A percentile compares a stretch with the other conserved stretches of the same genome.
These are phyloP conservation scores for Megaleporinus macrocephalus DNA, from an alignment of 2,113 vertebrate species.

Conservation along the genomic window DNA sequence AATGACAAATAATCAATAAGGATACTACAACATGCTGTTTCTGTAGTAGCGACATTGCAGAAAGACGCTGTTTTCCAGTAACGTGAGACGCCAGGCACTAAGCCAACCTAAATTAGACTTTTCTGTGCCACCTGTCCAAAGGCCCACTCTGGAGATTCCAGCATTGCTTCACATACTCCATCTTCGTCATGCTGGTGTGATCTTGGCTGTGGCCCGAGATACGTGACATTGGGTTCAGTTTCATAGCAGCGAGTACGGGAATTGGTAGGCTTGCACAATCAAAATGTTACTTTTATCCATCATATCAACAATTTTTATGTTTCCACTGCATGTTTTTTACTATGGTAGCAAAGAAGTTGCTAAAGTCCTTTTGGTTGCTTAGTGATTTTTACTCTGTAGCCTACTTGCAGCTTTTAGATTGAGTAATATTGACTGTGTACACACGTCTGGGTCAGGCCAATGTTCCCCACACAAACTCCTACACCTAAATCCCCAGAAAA, in stretches of 20 bases:
- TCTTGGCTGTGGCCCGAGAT: conserved; percentile 4
- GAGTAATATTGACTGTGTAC: conserved; percentile 65
- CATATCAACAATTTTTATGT: neutral
- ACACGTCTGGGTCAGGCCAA: conserved; percentile 45
- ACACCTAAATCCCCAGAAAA: neutral
- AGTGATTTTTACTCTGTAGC: conserved; percentile 33
- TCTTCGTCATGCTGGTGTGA: neutral
- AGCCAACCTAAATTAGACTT: neutral
- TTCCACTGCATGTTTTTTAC: neutral
- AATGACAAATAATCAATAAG: neutral
- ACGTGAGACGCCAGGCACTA: too few species aligned
- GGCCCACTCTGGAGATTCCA: conserved; percentile 8
- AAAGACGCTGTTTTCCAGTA: too few species aligned
- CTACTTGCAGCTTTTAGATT: conserved; percentile 33
- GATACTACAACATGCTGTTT: neutral
- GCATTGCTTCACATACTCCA: conserved; percentile 11
- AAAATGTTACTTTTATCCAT: neutral
- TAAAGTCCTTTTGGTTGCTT: neutral
- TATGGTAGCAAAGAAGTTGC: neutral
- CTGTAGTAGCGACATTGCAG: too few species aligned
- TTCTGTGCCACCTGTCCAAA: neutral
- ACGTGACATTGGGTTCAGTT: conserved; percentile 26
- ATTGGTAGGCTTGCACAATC: neutral
- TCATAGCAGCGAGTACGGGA: neutral
- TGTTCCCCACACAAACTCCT: neutral